A percentile compares a stretch with the other conserved stretches of the same genome.
These are phyloP conservation scores for Sebastolobus alascanus DNA, from an alignment of 2,797 vertebrate species.

Conservation along the genomic window DNA sequence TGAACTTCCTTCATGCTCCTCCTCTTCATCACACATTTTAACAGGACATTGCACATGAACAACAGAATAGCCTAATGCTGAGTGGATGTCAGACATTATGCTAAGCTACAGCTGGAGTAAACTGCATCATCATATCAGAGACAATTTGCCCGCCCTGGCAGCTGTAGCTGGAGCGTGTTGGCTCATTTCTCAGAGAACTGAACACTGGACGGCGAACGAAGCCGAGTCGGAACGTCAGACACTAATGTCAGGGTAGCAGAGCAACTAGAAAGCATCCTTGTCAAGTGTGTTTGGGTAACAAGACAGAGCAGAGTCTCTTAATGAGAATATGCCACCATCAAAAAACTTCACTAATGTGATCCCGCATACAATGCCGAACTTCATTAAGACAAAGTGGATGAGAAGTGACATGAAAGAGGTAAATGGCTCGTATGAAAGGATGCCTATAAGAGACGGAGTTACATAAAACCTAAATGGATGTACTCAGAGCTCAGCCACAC, in stretches of 20 bases:
- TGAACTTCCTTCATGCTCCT: conserved; percentile 40
- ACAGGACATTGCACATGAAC: conserved; percentile 48
- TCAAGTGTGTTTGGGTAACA: conserved; percentile 57
- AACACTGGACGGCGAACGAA: conserved; percentile 38
- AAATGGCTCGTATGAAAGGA: conserved; percentile 54
- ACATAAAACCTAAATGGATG: conserved; percentile 63
- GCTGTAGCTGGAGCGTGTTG: conserved; percentile 26
- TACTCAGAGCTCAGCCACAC: conserved; percentile 35
- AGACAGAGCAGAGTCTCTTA: conserved; percentile 40
- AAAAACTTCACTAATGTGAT: conserved; percentile 38
- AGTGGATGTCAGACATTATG: conserved; percentile 50
- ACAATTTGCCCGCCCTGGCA: conserved; percentile 20
- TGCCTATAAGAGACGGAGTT: conserved; percentile 33
- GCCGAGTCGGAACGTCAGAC: conserved; percentile 32
- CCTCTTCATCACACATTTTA: conserved; percentile 43
- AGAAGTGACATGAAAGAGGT: conserved; percentile 52
- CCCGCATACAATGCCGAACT: conserved; percentile 18
- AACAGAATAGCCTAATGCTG: conserved; percentile 27
- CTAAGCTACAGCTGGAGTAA: conserved; percentile 42
- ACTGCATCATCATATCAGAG: conserved; percentile 49
- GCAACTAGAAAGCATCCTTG: conserved; percentile 38
- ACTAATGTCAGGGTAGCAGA: conserved; percentile 34
- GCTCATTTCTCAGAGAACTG: conserved; percentile 51
- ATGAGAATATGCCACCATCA: conserved; percentile 43
- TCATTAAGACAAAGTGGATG: conserved; percentile 47